phyloP scores from a whole-genome alignment of 2,888 invertebrate species.

The Stenolophus ochropezus region DNA sequence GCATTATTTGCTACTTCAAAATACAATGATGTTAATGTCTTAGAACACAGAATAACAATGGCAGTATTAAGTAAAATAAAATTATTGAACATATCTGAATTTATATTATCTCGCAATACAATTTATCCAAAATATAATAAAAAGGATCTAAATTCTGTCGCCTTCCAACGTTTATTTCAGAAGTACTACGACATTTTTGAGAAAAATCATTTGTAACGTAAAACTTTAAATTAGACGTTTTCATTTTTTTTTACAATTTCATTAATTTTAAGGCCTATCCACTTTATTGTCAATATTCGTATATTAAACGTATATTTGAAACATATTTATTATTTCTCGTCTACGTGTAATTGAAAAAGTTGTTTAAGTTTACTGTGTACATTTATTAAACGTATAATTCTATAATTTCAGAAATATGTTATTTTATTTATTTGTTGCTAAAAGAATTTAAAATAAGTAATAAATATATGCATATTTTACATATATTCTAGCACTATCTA shows the following conservation, averaged over 20 bases:
- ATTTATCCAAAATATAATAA: neutral
- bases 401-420: no score
- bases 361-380: neutral
- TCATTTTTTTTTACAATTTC: neutral
- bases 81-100: neutral
- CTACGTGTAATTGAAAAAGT: neutral
- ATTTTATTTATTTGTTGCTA: no score
- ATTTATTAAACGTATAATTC: neutral
- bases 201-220: neutral
- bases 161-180: slow-evolving; percentile 4
- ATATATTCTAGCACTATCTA: no score
- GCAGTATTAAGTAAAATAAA: neutral
- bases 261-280: no score
- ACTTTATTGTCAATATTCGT: neutral
- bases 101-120: neutral
- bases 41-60: neutral
- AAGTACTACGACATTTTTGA: neutral
- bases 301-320: neutral
- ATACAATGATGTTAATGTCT: neutral
- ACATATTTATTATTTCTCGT: neutral
- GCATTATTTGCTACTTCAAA: neutral
- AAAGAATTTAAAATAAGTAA: no score
- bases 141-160: neutral
- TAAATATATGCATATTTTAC: no score
- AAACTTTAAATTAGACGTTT: neutral